These are phyloP conservation scores for Halcyon senegalensis DNA, from an alignment of 2,113 vertebrate genomes.

Conservation along the genomic window DNA sequence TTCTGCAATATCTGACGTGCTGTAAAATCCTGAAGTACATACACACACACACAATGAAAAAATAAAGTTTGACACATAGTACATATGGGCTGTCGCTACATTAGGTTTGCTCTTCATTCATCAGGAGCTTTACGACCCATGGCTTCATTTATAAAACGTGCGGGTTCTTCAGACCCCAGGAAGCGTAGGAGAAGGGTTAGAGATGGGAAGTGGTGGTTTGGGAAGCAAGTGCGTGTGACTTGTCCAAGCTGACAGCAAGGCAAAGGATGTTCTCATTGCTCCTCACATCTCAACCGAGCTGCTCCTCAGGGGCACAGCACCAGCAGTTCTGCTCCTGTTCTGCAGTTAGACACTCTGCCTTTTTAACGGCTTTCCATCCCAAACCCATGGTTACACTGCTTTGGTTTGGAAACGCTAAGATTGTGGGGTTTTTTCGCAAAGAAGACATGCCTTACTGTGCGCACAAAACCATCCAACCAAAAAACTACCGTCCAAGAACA, in stretches of 20 bases:
- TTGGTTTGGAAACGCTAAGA: not conserved
- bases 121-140: not conserved
- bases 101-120: not conserved
- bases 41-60: not conserved
- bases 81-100: not conserved
- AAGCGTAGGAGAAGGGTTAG: not conserved
- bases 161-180: not conserved
- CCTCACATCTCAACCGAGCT: not conserved
- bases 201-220: not conserved
- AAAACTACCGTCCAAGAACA: not conserved
- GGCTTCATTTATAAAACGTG: not conserved
- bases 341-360: not conserved
- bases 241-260: not conserved
- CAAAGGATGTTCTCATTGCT: not conserved
- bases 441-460: not conserved
- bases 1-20: not conserved
- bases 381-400: not conserved
- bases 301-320: not conserved
- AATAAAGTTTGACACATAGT: not conserved
- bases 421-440: not conserved
- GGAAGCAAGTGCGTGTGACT: rapidly evolving
- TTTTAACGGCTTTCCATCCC: not conserved
- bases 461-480: not conserved
- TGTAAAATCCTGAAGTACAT: not conserved
- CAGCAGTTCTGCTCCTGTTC: not conserved